Conservation (phyloP, 2,888 invertebrate species). For the Conops quadrifasciatus region DNA sequence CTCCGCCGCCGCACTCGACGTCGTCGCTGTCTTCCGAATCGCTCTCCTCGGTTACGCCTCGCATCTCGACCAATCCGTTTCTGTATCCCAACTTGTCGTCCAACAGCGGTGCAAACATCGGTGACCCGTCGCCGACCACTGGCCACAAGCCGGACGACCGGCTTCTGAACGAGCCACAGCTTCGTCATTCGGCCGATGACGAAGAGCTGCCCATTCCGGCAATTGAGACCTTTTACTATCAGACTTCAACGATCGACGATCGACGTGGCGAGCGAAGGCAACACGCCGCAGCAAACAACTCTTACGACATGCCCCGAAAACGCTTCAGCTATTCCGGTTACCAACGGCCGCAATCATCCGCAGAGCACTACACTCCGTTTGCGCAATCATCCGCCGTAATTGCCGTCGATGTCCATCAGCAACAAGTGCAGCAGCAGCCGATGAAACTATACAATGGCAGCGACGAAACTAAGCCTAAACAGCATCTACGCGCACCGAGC, state of each 20-base stretch:
- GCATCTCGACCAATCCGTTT: constrained; percentile 65
- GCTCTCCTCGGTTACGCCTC: constrained; percentile 62
- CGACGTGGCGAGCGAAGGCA: constrained; percentile 23
- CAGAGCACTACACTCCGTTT: constrained; percentile 37
- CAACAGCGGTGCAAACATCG: background rate
- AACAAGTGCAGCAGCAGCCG: constrained; percentile 44
- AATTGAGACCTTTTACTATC: constrained; percentile 56
- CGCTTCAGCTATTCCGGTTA: constrained; percentile 49
- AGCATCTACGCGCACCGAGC: constrained; percentile 31
- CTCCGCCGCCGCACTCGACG: constrained; percentile 60
- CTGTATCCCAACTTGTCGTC: constrained; percentile 52
- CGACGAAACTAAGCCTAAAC: constrained; percentile 19
- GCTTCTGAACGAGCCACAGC: background rate
- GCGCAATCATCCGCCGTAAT: constrained; percentile 27
- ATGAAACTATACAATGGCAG: constrained; percentile 42
- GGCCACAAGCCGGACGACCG: constrained; percentile 12
- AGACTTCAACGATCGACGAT: constrained; percentile 46
- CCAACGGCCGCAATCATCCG: constrained; percentile 45
- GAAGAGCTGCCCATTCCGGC: constrained; percentile 50
- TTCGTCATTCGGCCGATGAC: constrained; percentile 23
- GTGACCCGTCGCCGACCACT: constrained; percentile 7
- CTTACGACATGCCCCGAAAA: constrained; percentile 62
- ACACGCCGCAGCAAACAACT: constrained; percentile 43
- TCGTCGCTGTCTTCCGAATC: constrained; percentile 64
- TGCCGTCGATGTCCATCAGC: constrained; percentile 44